Conservation (phyloP, 2,888 invertebrate species). For the Drosophila koepferae region DNA sequence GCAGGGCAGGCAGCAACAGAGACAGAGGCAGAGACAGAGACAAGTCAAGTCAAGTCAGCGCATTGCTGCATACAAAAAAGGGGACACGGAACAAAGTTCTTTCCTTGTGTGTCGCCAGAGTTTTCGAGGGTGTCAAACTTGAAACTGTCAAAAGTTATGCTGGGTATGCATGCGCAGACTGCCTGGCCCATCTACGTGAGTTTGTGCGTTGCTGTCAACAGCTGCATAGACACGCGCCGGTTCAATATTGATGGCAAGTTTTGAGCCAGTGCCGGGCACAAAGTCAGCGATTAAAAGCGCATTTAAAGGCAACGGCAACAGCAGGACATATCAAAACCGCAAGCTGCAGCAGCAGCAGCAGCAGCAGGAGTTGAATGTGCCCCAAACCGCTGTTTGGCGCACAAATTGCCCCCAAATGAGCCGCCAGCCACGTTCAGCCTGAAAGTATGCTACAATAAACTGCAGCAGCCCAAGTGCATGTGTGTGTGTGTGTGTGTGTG, state of each 20-base stretch:
- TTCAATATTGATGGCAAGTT: conserved; percentile 78
- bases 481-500: conserved; percentile 7
- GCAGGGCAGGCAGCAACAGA: conserved; percentile 50
- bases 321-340: conserved; percentile 20
- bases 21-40: conserved; percentile 31
- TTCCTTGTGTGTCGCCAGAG: conserved; percentile 61
- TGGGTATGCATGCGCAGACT: background rate
- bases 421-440: conserved; percentile 43
- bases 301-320: conserved; percentile 57
- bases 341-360: conserved; percentile 56
- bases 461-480: conserved; percentile 40
- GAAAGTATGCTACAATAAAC: conserved; percentile 77
- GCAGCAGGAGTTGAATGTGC: conserved; percentile 31
- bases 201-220: conserved; percentile 61
- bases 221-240: conserved; percentile 71
- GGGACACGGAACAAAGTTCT: conserved; percentile 38
- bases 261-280: conserved; percentile 40
- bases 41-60: conserved; percentile 53
- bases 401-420: conserved; percentile 63
- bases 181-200: conserved; percentile 54
- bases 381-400: conserved; percentile 30
- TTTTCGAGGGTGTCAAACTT: conserved; percentile 69
- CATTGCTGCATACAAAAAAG: conserved; percentile 67
- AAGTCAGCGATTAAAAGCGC: conserved; percentile 73
- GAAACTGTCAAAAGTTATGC: conserved; percentile 77